These are phyloP conservation scores for Diachasma alloeum DNA, from an alignment of 1,140 invertebrate species.

Conservation along the genomic window DNA sequence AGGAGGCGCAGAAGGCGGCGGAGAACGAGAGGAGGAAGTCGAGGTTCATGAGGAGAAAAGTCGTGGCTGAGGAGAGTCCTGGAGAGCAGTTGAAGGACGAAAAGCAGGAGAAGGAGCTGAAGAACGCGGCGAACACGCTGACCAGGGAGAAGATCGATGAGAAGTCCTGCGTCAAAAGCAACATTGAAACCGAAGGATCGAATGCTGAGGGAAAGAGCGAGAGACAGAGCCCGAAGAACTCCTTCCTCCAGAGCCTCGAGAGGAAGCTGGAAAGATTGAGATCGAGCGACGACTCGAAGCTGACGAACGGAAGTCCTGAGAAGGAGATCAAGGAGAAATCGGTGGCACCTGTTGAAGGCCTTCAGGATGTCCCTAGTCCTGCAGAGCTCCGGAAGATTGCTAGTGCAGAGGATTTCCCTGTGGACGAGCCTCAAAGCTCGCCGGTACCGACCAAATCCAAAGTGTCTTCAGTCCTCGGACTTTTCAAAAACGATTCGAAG, in stretches of 20 bases:
- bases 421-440: conserved; percentile 48
- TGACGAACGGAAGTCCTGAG: conserved; percentile 18
- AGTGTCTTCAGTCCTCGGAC: conserved; percentile 74
- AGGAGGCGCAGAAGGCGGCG: conserved; percentile 66
- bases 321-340: conserved; percentile 66
- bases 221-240: conserved; percentile 38
- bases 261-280: conserved; percentile 63
- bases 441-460: conserved; percentile 62
- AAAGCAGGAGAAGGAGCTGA: conserved; percentile 49
- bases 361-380: conserved; percentile 56
- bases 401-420: conserved; percentile 73
- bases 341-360: conserved; percentile 67
- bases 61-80: conserved; percentile 26
- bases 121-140: conserved; percentile 53
- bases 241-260: conserved; percentile 61
- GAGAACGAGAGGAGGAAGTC: conserved; percentile 62
- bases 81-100: conserved; percentile 29
- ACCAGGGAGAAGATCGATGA: conserved; percentile 39
- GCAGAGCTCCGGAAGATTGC: conserved; percentile 67
- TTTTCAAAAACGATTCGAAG: conserved; percentile 73
- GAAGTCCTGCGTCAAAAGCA: conserved; percentile 18
- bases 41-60: conserved; percentile 51
- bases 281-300: conserved; percentile 43
- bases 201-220: conserved; percentile 29
- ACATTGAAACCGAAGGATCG: conserved; percentile 29